Evolutionary conservation across 1,140 invertebrate species (phyloP).

Genomic region (Drosophila repletoides): DNA sequence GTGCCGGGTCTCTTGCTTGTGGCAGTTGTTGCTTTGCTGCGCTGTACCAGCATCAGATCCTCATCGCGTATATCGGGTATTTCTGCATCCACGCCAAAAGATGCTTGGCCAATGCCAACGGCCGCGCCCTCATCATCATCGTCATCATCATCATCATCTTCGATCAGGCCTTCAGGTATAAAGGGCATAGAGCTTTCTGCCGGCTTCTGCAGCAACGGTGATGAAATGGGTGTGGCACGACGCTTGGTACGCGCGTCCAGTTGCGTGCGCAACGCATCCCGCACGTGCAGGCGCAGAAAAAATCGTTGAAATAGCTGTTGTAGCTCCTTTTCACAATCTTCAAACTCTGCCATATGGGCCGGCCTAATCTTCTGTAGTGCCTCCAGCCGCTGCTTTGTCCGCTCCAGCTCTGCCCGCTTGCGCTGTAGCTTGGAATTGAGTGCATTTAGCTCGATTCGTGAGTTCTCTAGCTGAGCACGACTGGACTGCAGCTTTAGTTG

Average conservation of each 20-base stretch:
- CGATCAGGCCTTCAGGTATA: slow-evolving; percentile 74
- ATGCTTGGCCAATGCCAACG: slow-evolving; percentile 17
- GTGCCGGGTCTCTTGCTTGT: slow-evolving; percentile 56
- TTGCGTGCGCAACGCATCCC: slow-evolving; percentile 84
- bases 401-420: slow-evolving; percentile 92
- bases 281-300: slow-evolving; percentile 92
- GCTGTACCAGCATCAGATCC: slow-evolving; percentile 56
- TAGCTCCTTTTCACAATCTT: slow-evolving; percentile 93
- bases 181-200: slow-evolving; percentile 72
- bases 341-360: slow-evolving; percentile 98
- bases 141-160: slow-evolving; percentile 71
- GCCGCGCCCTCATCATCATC: slow-evolving; percentile 48
- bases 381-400: slow-evolving; percentile 95
- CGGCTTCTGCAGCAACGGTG: slow-evolving; percentile 68
- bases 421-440: slow-evolving; percentile 96
- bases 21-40: slow-evolving; percentile 4
- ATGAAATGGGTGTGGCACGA: slow-evolving; percentile 52
- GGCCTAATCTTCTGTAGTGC: slow-evolving; percentile 98
- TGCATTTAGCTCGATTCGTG: slow-evolving; percentile 86
- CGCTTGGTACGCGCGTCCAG: slow-evolving; percentile 65
- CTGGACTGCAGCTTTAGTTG: slow-evolving; percentile 63
- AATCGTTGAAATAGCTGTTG: slow-evolving; percentile 94
- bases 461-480: slow-evolving; percentile 70
- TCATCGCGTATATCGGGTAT: slow-evolving; percentile 75
- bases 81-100: slow-evolving; percentile 26